Conservation (phyloP, 2,888 invertebrate genomes). For the Gari tellinella region DNA sequence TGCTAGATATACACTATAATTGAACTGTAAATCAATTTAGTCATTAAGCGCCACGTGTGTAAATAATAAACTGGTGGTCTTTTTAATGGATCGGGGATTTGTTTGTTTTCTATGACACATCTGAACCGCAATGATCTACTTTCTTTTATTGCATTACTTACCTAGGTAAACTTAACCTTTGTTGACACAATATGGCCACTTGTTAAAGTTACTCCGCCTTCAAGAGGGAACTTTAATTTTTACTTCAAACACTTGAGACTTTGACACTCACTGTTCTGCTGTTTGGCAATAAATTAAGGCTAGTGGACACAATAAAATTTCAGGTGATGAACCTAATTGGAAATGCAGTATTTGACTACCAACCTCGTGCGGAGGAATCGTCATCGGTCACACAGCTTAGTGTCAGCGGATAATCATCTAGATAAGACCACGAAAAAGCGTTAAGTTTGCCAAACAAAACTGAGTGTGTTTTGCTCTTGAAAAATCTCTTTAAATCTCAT, state of each 20-base stretch:
- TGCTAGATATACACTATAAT: too few species aligned
- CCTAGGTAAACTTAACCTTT: conserved; percentile 2
- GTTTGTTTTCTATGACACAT: too few species aligned
- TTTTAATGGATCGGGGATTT: too few species aligned
- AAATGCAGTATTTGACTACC: too few species aligned
- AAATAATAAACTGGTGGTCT: too few species aligned
- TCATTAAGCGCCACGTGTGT: too few species aligned
- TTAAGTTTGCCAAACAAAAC: conserved; percentile 57
- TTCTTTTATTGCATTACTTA: conserved; percentile 28
- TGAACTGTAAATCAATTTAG: too few species aligned
- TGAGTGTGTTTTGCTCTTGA: conserved; percentile 45
- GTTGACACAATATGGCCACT: conserved; percentile 1
- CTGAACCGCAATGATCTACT: background rate
- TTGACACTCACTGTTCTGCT: conserved; percentile 38
- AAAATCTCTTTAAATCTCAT: conserved; percentile 52
- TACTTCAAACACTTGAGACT: conserved; percentile 41
- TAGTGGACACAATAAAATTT: too few species aligned
- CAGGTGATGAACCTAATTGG: too few species aligned
- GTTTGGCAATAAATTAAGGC: too few species aligned
- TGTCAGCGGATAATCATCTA: conserved; percentile 41
- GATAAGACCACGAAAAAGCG: conserved; percentile 53
- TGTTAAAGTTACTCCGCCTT: conserved; percentile 31
- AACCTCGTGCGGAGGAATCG: too few species aligned
- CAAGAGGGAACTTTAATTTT: conserved; percentile 30
- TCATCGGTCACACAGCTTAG: conserved; percentile 31